phyloP scores from a whole-genome alignment of 2,888 invertebrate genomes.

The Drosophila macrospina region DNA sequence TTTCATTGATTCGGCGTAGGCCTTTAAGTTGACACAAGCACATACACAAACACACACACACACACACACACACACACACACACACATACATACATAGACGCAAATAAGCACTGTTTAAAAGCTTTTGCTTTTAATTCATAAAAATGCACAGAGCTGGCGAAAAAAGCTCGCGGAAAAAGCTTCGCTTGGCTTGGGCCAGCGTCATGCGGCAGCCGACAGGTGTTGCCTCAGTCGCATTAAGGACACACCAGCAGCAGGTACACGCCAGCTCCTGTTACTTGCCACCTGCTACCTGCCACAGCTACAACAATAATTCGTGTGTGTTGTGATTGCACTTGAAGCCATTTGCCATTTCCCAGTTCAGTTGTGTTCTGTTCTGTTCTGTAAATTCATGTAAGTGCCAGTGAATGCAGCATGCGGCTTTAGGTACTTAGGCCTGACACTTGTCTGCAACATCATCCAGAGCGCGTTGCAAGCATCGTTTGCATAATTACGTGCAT shows the following conservation, averaged over 20 bases:
- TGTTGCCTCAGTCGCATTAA: conserved; percentile 75
- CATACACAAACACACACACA: conserved; percentile 10
- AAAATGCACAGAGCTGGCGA: conserved; percentile 55
- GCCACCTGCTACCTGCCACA: neutral
- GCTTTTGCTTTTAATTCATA: conserved; percentile 75
- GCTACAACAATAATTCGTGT: conserved; percentile 2
- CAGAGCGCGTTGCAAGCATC: neutral
- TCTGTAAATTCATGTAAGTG: conserved; percentile 17
- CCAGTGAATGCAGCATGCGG: conserved; percentile 7
- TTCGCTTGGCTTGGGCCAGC: conserved; percentile 26
- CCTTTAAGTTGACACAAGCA: conserved; percentile 20
- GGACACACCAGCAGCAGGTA: conserved; percentile 77
- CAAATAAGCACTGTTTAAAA: conserved; percentile 19
- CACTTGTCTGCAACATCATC: conserved; percentile 4
- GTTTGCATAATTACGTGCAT: conserved; percentile 22
- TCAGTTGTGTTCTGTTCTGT: neutral
- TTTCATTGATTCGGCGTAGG: conserved; percentile 59
- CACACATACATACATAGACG: conserved; percentile 10
- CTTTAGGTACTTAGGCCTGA: conserved; percentile 4
- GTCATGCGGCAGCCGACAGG: conserved; percentile 67
- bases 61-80: conserved; percentile 9
- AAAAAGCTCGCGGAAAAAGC: conserved; percentile 47
- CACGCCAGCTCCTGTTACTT: conserved; percentile 20
- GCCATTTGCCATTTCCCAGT: conserved; percentile 9
- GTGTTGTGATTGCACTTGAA: conserved; percentile 19